phyloP scores from a whole-genome alignment of 2,888 invertebrate species.

The Ceriagrion tenellum region DNA sequence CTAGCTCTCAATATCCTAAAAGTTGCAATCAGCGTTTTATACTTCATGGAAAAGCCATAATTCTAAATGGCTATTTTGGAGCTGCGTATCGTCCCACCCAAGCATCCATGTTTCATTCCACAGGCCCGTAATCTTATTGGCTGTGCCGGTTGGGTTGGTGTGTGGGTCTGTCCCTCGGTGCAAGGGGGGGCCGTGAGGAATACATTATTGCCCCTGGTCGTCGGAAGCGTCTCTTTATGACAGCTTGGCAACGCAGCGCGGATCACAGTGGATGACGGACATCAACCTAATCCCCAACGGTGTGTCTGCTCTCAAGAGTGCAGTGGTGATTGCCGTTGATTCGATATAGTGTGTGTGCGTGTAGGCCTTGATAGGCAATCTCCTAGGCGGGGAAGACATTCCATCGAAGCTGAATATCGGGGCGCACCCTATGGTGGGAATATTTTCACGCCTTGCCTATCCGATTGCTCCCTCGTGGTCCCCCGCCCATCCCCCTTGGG shows the following conservation, averaged over 20 bases:
- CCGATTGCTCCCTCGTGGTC: neutral
- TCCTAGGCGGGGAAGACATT: neutral
- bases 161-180: neutral
- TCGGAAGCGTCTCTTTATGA: neutral
- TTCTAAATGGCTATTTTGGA: too few species aligned
- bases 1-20: too few species aligned
- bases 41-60: too few species aligned
- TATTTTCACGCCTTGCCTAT: neutral
- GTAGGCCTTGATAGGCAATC: slow-evolving; percentile 20
- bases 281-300: neutral
- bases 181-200: neutral
- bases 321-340: neutral
- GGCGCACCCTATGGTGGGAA: neutral
- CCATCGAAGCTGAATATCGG: neutral
- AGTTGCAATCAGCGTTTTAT: too few species aligned
- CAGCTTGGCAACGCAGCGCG: slow-evolving; percentile 23
- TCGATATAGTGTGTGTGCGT: neutral
- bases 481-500: neutral
- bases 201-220: neutral
- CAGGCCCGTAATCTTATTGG: too few species aligned
- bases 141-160: neutral
- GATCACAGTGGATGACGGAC: neutral
- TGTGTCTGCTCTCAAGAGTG: neutral
- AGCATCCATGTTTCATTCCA: too few species aligned
- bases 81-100: too few species aligned